These are phyloP conservation scores for Urechis unicinctus DNA, from an alignment of 2,888 invertebrate species.

Conservation along the genomic window DNA sequence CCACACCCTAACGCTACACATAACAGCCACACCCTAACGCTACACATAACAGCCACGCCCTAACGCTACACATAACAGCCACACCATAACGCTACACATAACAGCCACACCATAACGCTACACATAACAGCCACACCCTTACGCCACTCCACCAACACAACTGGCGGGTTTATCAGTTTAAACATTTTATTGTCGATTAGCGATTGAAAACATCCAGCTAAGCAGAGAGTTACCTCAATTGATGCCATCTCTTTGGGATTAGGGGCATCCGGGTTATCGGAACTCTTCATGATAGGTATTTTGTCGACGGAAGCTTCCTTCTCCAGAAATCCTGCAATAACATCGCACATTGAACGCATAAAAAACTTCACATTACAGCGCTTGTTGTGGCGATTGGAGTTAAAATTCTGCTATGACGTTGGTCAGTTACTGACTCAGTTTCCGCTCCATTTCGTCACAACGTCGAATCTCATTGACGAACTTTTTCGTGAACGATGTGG, in stretches of 20 bases:
- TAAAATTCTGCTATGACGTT: too few species aligned
- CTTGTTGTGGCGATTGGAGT: too few species aligned
- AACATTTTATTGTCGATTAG: not conserved
- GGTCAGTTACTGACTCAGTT: conserved; percentile 66
- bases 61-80: too few species aligned
- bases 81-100: too few species aligned
- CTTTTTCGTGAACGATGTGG: conserved; percentile 96
- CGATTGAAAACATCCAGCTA: not conserved
- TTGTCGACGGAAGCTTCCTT: conserved; percentile 94
- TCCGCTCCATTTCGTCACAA: conserved; percentile 98
- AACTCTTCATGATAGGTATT: conserved; percentile 86
- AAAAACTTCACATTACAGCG: not conserved
- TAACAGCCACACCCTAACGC: too few species aligned
- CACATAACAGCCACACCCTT: too few species aligned
- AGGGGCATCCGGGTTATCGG: conserved; percentile 98
- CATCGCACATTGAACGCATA: not conserved
- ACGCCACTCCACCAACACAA: too few species aligned
- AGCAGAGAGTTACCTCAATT: conserved; percentile 68
- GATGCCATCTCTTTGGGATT: conserved; percentile 99
- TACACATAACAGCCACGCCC: too few species aligned
- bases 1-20: too few species aligned
- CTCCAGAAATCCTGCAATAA: conserved; percentile 67
- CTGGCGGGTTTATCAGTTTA: not conserved
- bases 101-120: too few species aligned
- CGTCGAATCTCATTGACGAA: conserved; percentile 96